Percentiles rank a stretch among this genome's conserved stretches.
Conservation (phyloP, 2,888 invertebrate species). For the Cybosia mesomella region DNA sequence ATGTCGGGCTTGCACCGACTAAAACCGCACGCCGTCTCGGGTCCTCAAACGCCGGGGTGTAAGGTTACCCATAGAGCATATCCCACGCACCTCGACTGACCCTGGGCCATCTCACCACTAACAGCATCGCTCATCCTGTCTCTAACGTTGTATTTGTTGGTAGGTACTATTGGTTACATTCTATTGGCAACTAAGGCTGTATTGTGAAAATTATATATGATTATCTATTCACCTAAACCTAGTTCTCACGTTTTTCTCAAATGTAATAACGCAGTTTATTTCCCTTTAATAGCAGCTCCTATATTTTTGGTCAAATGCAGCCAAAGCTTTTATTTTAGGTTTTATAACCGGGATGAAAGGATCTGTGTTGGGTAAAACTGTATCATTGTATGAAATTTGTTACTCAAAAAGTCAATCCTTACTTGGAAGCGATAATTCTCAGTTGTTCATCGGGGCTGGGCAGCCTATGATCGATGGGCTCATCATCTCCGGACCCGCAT, state of each 20-base stretch:
- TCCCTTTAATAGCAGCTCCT: background rate
- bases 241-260: background rate
- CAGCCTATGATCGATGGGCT: constrained; percentile 93
- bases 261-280: background rate
- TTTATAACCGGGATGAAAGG: too few species aligned
- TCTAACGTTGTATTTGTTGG: background rate
- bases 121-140: background rate
- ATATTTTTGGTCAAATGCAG: too few species aligned
- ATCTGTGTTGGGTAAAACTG: too few species aligned
- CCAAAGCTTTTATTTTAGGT: too few species aligned
- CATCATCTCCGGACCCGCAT: constrained; percentile 88
- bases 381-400: too few species aligned
- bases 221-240: background rate
- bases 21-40: too few species aligned
- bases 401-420: constrained; percentile 36
- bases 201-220: background rate
- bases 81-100: too few species aligned
- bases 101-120: too few species aligned
- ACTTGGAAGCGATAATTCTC: constrained; percentile 94
- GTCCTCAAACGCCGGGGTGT: too few species aligned
- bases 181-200: background rate
- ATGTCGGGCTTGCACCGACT: too few species aligned
- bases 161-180: background rate
- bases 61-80: too few species aligned
- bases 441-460: constrained; percentile 96